phyloP scores from a whole-genome alignment of 1,140 invertebrate species.

The Drosophila littoralis region DNA sequence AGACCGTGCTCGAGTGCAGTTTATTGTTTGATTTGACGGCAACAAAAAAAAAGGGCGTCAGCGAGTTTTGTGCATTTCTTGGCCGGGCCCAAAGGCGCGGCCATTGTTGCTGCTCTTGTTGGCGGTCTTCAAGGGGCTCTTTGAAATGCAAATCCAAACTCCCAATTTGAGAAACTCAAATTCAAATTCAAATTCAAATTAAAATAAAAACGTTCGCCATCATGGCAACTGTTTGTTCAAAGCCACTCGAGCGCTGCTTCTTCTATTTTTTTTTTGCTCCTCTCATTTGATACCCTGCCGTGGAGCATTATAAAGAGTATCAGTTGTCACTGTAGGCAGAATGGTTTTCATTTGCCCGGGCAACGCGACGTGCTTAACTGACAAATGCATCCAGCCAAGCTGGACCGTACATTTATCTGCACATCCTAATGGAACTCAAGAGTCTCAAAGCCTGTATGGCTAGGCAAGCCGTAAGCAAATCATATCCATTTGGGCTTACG shows the following conservation, averaged over 20 bases:
- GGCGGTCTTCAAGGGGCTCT: conserved; percentile 53
- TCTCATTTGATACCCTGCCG: conserved; percentile 21
- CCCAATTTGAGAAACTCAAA: conserved; percentile 19
- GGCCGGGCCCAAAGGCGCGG: conserved; percentile 10
- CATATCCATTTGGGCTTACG: no score
- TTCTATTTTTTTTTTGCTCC: background rate
- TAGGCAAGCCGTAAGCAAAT: no score
- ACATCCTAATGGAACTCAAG: no score
- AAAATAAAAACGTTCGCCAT: conserved; percentile 70
- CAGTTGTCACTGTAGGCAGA: no score
- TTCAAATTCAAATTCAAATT: conserved; percentile 61
- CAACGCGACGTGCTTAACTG: no score
- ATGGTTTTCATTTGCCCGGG: no score
- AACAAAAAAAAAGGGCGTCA: conserved; percentile 35
- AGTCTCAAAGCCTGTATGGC: no score
- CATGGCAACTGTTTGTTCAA: conserved; percentile 50
- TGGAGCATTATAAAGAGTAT: no score
- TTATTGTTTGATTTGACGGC: conserved; percentile 73
- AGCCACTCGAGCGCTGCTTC: conserved; percentile 23
- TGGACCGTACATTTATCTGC: no score
- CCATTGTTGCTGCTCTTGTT: conserved; percentile 47
- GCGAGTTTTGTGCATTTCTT: conserved; percentile 67
- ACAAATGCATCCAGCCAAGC: no score
- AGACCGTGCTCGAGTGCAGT: conserved; percentile 73
- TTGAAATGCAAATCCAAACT: conserved; percentile 59